Conservation (phyloP, 2,888 invertebrate species). For the Cantharis flavilabris region DNA sequence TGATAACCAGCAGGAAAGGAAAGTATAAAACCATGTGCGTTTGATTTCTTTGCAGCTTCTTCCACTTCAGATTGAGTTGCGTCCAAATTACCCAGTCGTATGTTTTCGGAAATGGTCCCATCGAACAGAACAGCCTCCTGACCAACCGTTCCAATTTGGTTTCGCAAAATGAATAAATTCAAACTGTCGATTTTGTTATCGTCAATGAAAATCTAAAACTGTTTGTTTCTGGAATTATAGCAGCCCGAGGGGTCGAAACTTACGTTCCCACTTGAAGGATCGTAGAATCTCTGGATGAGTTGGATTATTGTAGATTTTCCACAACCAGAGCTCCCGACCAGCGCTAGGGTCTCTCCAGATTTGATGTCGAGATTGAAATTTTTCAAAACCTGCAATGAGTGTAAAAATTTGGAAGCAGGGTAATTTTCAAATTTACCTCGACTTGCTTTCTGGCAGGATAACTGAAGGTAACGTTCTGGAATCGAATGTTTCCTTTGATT, state of each 20-base stretch:
- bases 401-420: too few relatives aligned
- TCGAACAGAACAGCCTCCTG: constrained; percentile 90
- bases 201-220: constrained; percentile 65
- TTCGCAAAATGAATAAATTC: constrained; percentile 79
- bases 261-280: constrained; percentile 67
- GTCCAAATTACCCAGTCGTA: constrained; percentile 69
- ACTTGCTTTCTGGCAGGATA: not conserved
- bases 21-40: constrained; percentile 78
- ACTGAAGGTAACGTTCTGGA: not conserved
- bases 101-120: constrained; percentile 83
- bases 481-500: not conserved
- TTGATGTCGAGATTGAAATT: constrained; percentile 69
- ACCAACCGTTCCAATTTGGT: constrained; percentile 85
- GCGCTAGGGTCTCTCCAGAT: constrained; percentile 74
- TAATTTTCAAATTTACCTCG: constrained; percentile 45
- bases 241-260: constrained; percentile 39
- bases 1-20: constrained; percentile 78
- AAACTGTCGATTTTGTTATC: constrained; percentile 69
- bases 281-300: constrained; percentile 74
- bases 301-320: constrained; percentile 80
- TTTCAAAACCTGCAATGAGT: constrained; percentile 59
- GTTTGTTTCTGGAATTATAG: not conserved
- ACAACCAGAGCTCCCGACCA: constrained; percentile 74
- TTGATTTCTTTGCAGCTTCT: constrained; percentile 71
- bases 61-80: constrained; percentile 71